Conservation (phyloP, 2,888 invertebrate genomes). For the Aspidapion aeneum region DNA sequence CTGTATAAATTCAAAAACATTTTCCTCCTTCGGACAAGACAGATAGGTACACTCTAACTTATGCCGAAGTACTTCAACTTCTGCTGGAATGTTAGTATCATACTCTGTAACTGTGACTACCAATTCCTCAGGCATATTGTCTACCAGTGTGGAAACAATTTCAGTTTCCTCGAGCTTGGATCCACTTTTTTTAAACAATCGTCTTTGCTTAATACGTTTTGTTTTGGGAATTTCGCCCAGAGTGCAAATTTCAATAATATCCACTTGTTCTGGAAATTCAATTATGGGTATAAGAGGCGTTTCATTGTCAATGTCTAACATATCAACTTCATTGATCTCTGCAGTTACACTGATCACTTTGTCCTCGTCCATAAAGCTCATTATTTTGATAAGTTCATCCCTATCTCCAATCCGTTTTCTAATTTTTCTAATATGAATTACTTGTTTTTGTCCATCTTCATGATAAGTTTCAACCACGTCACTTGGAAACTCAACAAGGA, state of each 20-base stretch:
- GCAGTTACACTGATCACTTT: constrained; percentile 37
- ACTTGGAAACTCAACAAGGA: constrained; percentile 38
- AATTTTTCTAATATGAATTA: constrained; percentile 35
- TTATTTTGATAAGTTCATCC: constrained; percentile 49
- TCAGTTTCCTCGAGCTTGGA: constrained; percentile 41
- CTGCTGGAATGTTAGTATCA: constrained; percentile 38
- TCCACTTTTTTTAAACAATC: constrained; percentile 38
- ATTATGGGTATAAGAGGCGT: constrained; percentile 33
- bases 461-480: constrained; percentile 39
- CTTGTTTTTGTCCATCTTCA: constrained; percentile 35
- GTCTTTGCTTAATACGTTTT: constrained; percentile 42
- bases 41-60: constrained; percentile 3
- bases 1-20: neutral
- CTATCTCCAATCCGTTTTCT: constrained; percentile 38
- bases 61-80: constrained; percentile 30
- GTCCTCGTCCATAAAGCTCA: too few relatives aligned
- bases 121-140: constrained; percentile 35
- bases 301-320: constrained; percentile 33
- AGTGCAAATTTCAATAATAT: constrained; percentile 46
- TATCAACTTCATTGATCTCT: constrained; percentile 31
- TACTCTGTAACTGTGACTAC: constrained; percentile 34
- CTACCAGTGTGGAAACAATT: constrained; percentile 38
- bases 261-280: constrained; percentile 44
- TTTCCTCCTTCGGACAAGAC: constrained; percentile 12
- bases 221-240: constrained; percentile 44